These are phyloP conservation scores for Romanogobio albipinnatus DNA, from an alignment of 2,113 vertebrate genomes.

Conservation along the genomic window DNA sequence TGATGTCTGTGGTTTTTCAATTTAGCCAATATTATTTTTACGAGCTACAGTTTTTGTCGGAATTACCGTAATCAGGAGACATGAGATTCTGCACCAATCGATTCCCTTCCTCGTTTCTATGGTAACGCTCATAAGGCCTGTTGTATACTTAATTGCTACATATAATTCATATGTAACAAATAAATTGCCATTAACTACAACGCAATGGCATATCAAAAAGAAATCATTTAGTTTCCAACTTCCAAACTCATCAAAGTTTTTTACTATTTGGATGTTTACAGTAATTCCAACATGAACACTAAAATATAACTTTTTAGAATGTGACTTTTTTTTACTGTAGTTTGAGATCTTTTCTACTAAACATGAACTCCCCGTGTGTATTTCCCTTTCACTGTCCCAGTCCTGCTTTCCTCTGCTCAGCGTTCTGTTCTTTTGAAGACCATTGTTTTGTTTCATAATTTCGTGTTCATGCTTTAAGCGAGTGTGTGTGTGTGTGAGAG, in stretches of 20 bases:
- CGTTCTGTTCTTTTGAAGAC: not conserved
- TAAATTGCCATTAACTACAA: not conserved
- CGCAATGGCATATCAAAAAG: too few relatives aligned
- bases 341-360: not conserved
- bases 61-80: not conserved
- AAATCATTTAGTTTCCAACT: not conserved
- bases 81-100: not conserved
- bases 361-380: not conserved
- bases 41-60: not conserved
- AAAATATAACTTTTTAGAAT: not conserved
- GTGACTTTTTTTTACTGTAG: not conserved
- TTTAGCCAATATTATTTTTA: not conserved
- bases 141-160: not conserved
- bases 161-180: not conserved
- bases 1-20: not conserved
- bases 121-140: not conserved
- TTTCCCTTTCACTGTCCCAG: conserved; percentile 8
- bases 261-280: not conserved
- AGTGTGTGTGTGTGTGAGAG: not conserved
- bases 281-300: not conserved
- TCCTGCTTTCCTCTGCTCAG: not conserved
- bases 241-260: not conserved
- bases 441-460: not conserved
- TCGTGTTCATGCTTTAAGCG: not conserved
- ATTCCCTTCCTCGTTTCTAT: not conserved